phyloP scores from a whole-genome alignment of 2,113 vertebrate genomes.

The Butastur rufipennis region DNA sequence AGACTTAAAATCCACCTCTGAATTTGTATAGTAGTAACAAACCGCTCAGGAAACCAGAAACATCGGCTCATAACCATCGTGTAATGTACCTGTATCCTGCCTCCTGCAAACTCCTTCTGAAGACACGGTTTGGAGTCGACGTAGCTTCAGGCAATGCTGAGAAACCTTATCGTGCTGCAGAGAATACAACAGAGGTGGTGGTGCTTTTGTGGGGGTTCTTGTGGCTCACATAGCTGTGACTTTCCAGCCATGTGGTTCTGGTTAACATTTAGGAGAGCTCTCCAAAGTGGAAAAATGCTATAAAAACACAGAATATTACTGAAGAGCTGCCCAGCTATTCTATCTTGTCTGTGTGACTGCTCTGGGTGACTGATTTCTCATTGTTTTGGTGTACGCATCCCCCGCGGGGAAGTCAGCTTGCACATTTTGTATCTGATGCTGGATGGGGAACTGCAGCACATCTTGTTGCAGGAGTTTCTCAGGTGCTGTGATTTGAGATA shows the following conservation, averaged over 20 bases:
- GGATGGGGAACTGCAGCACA: background rate
- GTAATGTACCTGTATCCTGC: background rate
- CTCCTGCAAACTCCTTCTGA: background rate
- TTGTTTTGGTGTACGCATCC: background rate
- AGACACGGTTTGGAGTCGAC: background rate
- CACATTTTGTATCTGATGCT: background rate
- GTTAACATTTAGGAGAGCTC: background rate
- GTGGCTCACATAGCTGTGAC: background rate
- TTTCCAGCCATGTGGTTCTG: conserved; percentile 6
- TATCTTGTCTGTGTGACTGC: background rate
- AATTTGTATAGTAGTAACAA: background rate
- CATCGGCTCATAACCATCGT: background rate
- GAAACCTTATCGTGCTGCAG: background rate
- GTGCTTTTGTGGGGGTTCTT: background rate
- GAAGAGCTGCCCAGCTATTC: conserved; percentile 19
- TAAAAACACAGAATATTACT: background rate
- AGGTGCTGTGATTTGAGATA: background rate
- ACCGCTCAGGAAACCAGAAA: background rate
- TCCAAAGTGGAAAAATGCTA: conserved; percentile 8
- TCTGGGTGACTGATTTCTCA: background rate
- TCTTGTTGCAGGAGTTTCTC: background rate
- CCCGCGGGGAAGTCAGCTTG: background rate
- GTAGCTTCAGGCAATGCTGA: background rate
- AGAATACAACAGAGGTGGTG: background rate
- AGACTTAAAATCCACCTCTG: background rate